Conservation (phyloP, 2,888 invertebrate species). For the Choristoneura rosaceana region DNA sequence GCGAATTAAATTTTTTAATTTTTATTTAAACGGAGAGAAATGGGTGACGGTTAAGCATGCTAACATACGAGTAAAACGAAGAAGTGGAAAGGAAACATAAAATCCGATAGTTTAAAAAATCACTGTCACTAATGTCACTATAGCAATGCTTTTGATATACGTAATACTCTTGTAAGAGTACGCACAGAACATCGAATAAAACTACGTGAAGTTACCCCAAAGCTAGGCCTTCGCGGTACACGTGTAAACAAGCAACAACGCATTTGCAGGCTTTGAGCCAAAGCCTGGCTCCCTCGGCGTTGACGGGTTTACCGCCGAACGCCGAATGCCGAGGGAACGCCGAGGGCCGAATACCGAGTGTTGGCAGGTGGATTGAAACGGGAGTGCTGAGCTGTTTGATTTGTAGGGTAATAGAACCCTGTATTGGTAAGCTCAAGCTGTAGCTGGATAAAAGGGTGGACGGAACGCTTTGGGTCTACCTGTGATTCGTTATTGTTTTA, state of each 20-base stretch:
- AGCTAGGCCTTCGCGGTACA: constrained; percentile 1
- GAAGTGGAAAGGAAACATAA: too few relatives aligned
- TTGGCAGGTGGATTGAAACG: constrained; percentile 6
- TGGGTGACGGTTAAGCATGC: too few relatives aligned
- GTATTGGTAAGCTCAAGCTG: not conserved
- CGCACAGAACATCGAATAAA: not conserved
- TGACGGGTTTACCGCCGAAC: not conserved
- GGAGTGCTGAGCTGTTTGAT: constrained; percentile 3
- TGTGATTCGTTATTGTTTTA: too few relatives aligned
- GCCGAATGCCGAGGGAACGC: constrained; percentile 10
- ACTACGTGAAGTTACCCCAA: not conserved
- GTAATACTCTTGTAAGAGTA: not conserved
- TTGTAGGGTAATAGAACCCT: not conserved
- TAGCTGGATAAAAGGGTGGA: not conserved
- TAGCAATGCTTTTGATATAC: too few relatives aligned
- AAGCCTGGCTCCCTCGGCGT: constrained; percentile 1
- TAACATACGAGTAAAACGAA: too few relatives aligned
- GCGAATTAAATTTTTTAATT: too few relatives aligned
- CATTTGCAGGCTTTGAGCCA: constrained; percentile 4
- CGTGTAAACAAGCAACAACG: constrained; percentile 6
- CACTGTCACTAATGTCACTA: too few relatives aligned
- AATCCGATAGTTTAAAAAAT: too few relatives aligned
- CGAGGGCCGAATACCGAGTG: constrained; percentile 10
- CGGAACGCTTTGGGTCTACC: too few relatives aligned
- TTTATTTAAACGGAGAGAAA: too few relatives aligned